Percentiles rank a stretch among this genome's conserved stretches.
Evolutionary conservation across 2,888 invertebrate species (phyloP).

Genomic region (Brachycybe producta): DNA sequence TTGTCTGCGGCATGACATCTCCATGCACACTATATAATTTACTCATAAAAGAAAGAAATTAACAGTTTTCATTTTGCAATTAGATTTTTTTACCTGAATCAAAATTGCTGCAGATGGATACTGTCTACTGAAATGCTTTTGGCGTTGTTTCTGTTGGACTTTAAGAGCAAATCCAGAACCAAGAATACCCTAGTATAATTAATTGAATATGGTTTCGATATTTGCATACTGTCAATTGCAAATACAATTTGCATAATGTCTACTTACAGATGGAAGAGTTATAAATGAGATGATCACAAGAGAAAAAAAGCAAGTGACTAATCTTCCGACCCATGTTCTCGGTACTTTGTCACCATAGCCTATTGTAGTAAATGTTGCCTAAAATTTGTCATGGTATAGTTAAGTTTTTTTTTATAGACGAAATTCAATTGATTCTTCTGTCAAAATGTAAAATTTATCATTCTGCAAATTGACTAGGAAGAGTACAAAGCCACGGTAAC

Average conservation of each 20-base stretch:
- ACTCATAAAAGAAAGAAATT: not conserved
- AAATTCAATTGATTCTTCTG: too few species aligned
- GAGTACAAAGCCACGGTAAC: too few species aligned
- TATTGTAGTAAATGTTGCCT: conserved; percentile 72
- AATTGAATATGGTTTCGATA: conserved; percentile 4
- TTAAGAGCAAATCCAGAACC: conserved; percentile 74
- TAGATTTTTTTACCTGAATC: conserved; percentile 42
- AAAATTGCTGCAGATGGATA: conserved; percentile 72
- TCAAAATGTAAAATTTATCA: too few species aligned
- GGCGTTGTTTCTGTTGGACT: conserved; percentile 73
- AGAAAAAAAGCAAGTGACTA: conserved; percentile 71
- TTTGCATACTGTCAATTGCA: conserved; percentile 10
- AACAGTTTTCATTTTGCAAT: not conserved
- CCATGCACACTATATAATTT: conserved; percentile 50
- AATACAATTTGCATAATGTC: not conserved
- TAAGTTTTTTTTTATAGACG: too few species aligned
- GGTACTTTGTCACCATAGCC: conserved; percentile 79
- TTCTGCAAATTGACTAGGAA: too few species aligned
- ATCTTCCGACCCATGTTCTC: conserved; percentile 74
- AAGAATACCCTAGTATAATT: conserved; percentile 52
- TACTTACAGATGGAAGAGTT: conserved; percentile 66
- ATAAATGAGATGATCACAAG: conserved; percentile 78
- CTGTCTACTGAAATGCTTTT: conserved; percentile 70
- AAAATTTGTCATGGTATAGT: conserved; percentile 26
- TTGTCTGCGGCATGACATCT: conserved; percentile 63